Percentiles rank a stretch among this genome's conserved stretches.
Conservation (phyloP, 2,797 vertebrate species). For the Myotis pilosus region DNA sequence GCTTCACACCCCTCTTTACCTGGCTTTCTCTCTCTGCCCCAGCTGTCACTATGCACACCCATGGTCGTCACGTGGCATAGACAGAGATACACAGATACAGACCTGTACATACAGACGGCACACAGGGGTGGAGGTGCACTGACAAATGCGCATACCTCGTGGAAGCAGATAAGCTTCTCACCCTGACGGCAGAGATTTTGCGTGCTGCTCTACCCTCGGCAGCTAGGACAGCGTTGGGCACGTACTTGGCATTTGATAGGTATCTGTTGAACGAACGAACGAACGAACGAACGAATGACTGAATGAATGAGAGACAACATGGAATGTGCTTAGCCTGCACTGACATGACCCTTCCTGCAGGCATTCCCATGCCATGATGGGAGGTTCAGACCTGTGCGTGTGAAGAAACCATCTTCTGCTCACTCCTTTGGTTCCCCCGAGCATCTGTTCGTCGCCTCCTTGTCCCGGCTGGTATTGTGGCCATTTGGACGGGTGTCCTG, state of each 20-base stretch:
- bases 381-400: not conserved
- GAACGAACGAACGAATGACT: too few relatives aligned
- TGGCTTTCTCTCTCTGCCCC: not conserved
- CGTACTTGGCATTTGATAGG: not conserved
- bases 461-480: not conserved
- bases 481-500: not conserved
- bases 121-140: accelerated
- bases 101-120: too few relatives aligned
- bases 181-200: not conserved
- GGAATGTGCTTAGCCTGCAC: not conserved
- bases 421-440: not conserved
- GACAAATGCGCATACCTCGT: accelerated
- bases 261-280: too few relatives aligned
- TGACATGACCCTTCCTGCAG: too few relatives aligned
- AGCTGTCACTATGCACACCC: too few relatives aligned
- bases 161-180: not conserved
- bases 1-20: not conserved
- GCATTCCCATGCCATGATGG: not conserved
- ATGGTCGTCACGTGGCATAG: not conserved
- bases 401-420: not conserved
- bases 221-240: not conserved
- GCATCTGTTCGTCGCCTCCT: not conserved
- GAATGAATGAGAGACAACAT: not conserved
- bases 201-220: not conserved
- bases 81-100: accelerated